Evolutionary conservation across 2,888 invertebrate species (phyloP).

Genomic region (Stenodema calcarata): DNA sequence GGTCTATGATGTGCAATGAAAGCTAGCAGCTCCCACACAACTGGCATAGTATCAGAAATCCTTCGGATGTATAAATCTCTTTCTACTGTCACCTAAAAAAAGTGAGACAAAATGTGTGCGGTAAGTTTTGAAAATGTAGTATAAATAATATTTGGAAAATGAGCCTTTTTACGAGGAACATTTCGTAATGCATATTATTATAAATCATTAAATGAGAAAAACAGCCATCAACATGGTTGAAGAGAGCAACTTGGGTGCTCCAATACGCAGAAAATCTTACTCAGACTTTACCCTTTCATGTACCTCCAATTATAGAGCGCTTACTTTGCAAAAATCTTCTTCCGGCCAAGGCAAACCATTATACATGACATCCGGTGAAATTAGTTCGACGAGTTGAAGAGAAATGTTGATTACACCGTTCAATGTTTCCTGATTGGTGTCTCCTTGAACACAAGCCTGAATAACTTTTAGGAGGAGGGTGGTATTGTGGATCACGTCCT

Average conservation of each 20-base stretch:
- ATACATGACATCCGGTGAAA: constrained; percentile 96
- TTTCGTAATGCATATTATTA: too few species aligned
- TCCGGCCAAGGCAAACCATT: constrained; percentile 97
- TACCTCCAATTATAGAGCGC: background rate
- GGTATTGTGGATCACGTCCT: constrained; percentile 65
- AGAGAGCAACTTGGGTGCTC: too few species aligned
- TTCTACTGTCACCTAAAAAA: constrained; percentile 73
- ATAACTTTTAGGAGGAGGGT: constrained; percentile 68
- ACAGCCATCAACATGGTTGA: too few species aligned
- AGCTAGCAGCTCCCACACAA: constrained; percentile 80
- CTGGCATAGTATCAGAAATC: constrained; percentile 78
- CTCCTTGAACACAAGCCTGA: constrained; percentile 64
- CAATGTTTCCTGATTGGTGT: constrained; percentile 62
- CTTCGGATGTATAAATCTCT: constrained; percentile 88
- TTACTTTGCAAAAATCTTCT: constrained; percentile 89
- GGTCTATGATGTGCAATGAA: constrained; percentile 75
- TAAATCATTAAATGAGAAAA: too few species aligned
- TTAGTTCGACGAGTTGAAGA: constrained; percentile 84
- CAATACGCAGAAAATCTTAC: too few species aligned
- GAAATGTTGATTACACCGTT: constrained; percentile 82
- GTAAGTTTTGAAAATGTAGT: too few species aligned
- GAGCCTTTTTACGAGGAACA: too few species aligned
- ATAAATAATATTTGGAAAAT: too few species aligned
- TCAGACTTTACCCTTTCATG: too few species aligned
- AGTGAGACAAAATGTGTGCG: too few species aligned